These are phyloP conservation scores for Clarias batrachus DNA, from an alignment of 2,113 vertebrate genomes.

Conservation along the genomic window DNA sequence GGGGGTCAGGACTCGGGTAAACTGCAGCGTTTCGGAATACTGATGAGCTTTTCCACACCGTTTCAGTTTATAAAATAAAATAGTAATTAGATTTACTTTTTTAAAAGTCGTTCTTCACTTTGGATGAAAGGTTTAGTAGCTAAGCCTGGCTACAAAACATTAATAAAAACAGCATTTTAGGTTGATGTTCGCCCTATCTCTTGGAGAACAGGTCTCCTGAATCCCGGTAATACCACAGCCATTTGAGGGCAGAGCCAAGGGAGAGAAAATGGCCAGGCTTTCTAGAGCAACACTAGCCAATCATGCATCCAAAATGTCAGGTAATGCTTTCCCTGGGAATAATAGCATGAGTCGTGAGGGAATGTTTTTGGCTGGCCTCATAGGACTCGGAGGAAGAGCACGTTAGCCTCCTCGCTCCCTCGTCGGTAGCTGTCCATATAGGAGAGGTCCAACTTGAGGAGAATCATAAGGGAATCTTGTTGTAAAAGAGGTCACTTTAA, in stretches of 20 bases:
- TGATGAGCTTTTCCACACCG: background rate
- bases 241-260: background rate
- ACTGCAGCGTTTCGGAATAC: background rate
- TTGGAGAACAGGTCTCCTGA: background rate
- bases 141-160: background rate
- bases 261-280: background rate
- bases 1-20: slow-evolving; percentile 12
- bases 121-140: background rate
- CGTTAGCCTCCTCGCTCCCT: background rate
- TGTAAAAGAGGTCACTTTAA: background rate
- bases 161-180: background rate
- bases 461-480: background rate
- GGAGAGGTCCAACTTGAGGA: background rate
- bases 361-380: background rate
- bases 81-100: background rate
- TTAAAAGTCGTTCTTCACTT: background rate
- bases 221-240: background rate
- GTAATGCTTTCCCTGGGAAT: background rate
- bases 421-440: background rate
- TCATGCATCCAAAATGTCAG: background rate
- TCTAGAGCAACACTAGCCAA: background rate
- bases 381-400: background rate
- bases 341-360: background rate
- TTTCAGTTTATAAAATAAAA: background rate
- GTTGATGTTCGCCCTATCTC: background rate